Evolutionary conservation across 2,797 vertebrate species (phyloP).

Genomic region (Sardinella longiceps): DNA sequence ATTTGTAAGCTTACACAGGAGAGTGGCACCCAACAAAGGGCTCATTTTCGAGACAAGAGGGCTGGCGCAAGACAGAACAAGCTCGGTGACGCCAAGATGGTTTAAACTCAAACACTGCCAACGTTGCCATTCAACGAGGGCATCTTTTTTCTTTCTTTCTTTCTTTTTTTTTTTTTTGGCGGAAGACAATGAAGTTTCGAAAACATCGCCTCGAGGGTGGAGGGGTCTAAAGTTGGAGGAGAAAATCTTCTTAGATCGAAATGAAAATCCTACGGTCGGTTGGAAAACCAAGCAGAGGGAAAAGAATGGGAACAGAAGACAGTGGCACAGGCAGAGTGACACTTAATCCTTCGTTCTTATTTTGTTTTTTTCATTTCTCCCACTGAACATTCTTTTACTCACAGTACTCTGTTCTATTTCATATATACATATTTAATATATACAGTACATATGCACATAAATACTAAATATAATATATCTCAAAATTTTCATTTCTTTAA

Average conservation of each 20-base stretch:
- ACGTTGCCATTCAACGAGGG: conserved; percentile 64
- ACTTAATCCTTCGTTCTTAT: neutral
- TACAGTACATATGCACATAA: no score
- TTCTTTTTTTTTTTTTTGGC: neutral
- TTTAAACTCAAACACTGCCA: conserved; percentile 69
- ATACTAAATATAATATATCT: no score
- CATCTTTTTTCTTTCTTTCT: no score
- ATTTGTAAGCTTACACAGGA: conserved; percentile 77
- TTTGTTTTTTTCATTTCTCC: no score
- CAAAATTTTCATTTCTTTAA: no score
- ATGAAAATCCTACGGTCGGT: neutral
- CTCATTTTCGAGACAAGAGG: conserved; percentile 73
- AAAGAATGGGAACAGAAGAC: conserved; percentile 58
- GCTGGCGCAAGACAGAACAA: conserved; percentile 68
- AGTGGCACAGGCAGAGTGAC: neutral
- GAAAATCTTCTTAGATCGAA: neutral
- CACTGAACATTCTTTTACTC: no score
- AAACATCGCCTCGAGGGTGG: neutral
- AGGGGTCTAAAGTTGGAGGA: neutral
- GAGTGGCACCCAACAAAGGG: conserved; percentile 74
- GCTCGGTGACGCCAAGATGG: conserved; percentile 65
- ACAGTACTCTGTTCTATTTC: no score
- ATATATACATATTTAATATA: no score
- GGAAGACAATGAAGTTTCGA: neutral
- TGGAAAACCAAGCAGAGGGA: neutral